Base-by-base conservation (phyloP, 2,113 vertebrate species). In the Peucedramus taeniatus region DNA sequence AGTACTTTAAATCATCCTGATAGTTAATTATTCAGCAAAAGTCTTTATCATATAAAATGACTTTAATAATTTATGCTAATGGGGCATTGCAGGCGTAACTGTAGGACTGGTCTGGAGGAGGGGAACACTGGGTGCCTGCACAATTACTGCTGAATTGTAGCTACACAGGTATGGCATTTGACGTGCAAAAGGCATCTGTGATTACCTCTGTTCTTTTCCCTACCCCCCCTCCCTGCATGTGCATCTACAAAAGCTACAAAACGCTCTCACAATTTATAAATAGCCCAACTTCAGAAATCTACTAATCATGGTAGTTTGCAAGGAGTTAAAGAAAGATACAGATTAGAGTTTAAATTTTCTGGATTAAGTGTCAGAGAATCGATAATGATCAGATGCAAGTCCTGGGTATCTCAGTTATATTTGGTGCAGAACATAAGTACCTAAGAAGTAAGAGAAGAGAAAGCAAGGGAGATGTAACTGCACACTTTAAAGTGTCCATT, bases 41-140 rank as follows among this genome's bases (percentile, higher is more conserved):
- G 75, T 75, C 79, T 90, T 80, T 51, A 94, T 92, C 72, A 78
- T 80, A 93, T 60, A 90, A 94, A 93, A 77, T 82, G 1, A 84
- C 85, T 93, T 92, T 26, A 92, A 95, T 96, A 84, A 95, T 94
- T 93, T 53, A 91, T 86, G 88, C 22, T 93, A 90, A 92, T 81
- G n/a, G 40, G 4, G 65, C 35, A 47, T 53, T 80, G 75, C 57
- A 89, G 63, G 91, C 3, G n/a, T 91, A 95, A 87, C 35, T 61
- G 45, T 12, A 85, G 78, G 78, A 44, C 26, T 59, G 63, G 24
- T 93, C 68, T 53, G 92, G 74, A 89, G 68, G 64, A 92, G 63
- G n/a, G 23, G 79, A 90, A 90, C 45, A 24, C 37, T 53, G 22
- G 30, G 15, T 84, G 70, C 37, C 78, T 95, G 61, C 44, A 88